Conservation (phyloP, 2,888 invertebrate genomes). For the Pristionchus mayeri region DNA sequence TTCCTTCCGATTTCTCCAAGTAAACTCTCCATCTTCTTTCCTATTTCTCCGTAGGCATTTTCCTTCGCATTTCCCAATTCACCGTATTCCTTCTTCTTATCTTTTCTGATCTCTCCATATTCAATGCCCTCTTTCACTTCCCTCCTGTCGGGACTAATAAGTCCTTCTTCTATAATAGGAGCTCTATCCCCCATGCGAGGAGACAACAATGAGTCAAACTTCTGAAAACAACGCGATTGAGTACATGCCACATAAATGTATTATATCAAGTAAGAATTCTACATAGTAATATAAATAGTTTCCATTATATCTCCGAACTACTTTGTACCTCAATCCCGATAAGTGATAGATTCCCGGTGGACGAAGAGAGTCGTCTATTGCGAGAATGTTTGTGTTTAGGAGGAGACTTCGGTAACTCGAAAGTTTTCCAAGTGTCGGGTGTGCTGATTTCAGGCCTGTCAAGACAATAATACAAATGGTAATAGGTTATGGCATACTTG, state of each 20-base stretch:
- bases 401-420: constrained; percentile 37
- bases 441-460: neutral
- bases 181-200: neutral
- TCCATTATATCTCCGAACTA: too few relatives aligned
- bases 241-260: too few relatives aligned
- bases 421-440: constrained; percentile 31
- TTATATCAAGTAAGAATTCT: too few relatives aligned
- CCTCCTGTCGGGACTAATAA: neutral
- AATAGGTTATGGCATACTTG: neutral
- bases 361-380: constrained; percentile 43
- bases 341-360: constrained; percentile 38
- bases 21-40: neutral
- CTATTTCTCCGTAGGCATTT: constrained; percentile 4
- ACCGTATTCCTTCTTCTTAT: neutral
- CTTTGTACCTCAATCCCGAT: constrained; percentile 30
- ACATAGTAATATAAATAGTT: too few relatives aligned
- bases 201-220: neutral
- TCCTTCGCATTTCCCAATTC: too few relatives aligned
- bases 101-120: neutral
- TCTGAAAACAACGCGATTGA: too few relatives aligned
- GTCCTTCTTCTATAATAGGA: constrained; percentile 3
- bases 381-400: constrained; percentile 41
- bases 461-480: neutral
- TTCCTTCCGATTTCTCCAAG: constrained; percentile 14
- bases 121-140: neutral